These are phyloP conservation scores for Dysmachus trigonus DNA, from an alignment of 2,888 invertebrate species.

Conservation along the genomic window DNA sequence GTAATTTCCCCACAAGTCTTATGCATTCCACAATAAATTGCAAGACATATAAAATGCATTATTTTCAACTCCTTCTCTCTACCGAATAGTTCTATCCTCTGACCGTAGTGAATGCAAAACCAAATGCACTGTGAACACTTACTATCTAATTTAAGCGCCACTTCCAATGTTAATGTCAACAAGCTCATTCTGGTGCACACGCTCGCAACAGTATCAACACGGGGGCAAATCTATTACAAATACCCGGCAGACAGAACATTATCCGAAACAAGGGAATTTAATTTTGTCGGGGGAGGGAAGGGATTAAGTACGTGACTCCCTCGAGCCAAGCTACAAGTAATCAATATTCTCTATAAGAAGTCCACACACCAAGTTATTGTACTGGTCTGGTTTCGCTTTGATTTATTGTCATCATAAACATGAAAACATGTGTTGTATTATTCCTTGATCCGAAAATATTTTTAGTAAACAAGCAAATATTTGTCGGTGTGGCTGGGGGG, in stretches of 20 bases:
- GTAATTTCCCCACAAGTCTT: too few relatives aligned
- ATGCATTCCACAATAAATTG: not conserved
- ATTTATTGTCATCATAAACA: not conserved
- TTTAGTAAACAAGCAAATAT: not conserved
- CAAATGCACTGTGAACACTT: not conserved
- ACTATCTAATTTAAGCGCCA: not conserved
- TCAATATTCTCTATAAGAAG: not conserved
- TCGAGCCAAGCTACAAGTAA: not conserved
- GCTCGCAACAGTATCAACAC: not conserved
- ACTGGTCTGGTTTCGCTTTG: not conserved
- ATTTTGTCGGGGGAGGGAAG: not conserved
- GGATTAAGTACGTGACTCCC: not conserved
- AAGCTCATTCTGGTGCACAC: not conserved
- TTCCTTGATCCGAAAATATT: not conserved
- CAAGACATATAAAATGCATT: not conserved
- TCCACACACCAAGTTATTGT: not conserved
- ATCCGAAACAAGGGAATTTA: not conserved
- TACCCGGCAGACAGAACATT: not conserved
- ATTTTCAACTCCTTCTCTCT: too few relatives aligned
- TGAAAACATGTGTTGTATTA: not conserved
- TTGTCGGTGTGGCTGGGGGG: not conserved
- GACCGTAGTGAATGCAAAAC: not conserved
- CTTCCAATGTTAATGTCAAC: not conserved
- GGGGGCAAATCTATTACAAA: not conserved
- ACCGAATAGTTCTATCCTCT: not conserved